These are phyloP conservation scores for Bimastos eiseni DNA, from an alignment of 2,888 invertebrate genomes.

Conservation along the genomic window DNA sequence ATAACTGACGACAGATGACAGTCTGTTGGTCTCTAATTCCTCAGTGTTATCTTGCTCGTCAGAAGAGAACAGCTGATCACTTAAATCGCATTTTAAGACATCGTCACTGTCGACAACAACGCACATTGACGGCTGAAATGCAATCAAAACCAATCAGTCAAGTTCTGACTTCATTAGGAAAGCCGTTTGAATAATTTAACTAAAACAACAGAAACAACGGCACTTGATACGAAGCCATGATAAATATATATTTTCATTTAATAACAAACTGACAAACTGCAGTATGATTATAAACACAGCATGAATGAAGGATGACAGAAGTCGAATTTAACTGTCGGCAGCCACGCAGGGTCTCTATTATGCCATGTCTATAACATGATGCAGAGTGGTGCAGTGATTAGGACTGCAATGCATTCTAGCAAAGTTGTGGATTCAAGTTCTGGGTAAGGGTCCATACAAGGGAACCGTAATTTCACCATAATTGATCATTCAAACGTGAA, in stretches of 20 bases:
- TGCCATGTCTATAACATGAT: too few species aligned
- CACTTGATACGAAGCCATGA: background rate
- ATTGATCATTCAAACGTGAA: background rate
- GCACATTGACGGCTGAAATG: conserved; percentile 2
- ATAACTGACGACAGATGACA: background rate
- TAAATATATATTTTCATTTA: too few species aligned
- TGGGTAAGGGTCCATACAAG: background rate
- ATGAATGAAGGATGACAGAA: too few species aligned
- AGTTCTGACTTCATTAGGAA: background rate
- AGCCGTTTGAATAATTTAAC: background rate
- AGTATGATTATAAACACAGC: too few species aligned
- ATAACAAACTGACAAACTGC: too few species aligned
- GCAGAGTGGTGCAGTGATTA: conserved; percentile 13
- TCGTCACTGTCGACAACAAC: background rate
- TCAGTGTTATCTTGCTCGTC: background rate
- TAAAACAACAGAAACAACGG: background rate
- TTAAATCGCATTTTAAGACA: background rate
- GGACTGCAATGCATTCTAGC: background rate
- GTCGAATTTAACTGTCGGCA: too few species aligned
- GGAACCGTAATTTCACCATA: background rate
- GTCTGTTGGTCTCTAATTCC: background rate
- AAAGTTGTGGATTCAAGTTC: background rate
- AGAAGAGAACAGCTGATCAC: background rate
- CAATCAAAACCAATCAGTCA: background rate
- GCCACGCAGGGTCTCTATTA: too few species aligned